Percentiles rank a stretch among this genome's conserved stretches.
phyloP scores from a whole-genome alignment of 2,888 invertebrate species.

The Chalcosyrphus nemorum region DNA sequence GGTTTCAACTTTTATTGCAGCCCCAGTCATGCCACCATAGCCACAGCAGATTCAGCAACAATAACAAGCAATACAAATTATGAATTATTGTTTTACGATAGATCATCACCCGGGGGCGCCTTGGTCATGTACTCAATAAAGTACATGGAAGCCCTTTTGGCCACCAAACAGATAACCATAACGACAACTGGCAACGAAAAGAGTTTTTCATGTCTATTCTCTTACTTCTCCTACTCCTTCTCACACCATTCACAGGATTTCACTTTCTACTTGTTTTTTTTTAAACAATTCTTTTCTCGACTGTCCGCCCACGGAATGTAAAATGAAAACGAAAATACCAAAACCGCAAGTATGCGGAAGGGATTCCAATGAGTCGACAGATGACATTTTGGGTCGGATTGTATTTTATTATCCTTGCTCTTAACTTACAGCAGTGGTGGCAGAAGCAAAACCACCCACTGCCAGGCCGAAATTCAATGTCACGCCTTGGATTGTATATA shows the following conservation, averaged over 20 bases:
- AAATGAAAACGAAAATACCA: conserved; percentile 54
- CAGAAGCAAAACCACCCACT: background rate
- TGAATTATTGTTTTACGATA: conserved; percentile 58
- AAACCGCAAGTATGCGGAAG: conserved; percentile 57
- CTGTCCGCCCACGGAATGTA: conserved; percentile 34
- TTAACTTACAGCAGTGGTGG: no score
- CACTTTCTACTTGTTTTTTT: conserved; percentile 5
- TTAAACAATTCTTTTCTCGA: background rate
- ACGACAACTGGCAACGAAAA: conserved; percentile 38
- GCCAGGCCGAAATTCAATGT: conserved; percentile 54
- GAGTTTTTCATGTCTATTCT: background rate
- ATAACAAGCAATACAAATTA: conserved; percentile 19
- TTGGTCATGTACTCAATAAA: conserved; percentile 41
- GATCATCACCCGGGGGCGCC: conserved; percentile 40
- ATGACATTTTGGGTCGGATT: conserved; percentile 54
- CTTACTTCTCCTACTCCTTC: no score
- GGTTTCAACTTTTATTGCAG: conserved; percentile 34
- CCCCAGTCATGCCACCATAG: background rate
- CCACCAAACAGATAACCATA: conserved; percentile 31
- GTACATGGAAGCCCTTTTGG: conserved; percentile 49
- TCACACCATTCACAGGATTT: background rate
- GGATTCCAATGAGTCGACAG: conserved; percentile 64
- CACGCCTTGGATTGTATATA: conserved; percentile 45
- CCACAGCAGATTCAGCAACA: background rate
- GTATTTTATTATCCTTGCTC: conserved; percentile 51